Evolutionary conservation across 1,140 invertebrate species (phyloP).

Genomic region (Diploscapter pachys): DNA sequence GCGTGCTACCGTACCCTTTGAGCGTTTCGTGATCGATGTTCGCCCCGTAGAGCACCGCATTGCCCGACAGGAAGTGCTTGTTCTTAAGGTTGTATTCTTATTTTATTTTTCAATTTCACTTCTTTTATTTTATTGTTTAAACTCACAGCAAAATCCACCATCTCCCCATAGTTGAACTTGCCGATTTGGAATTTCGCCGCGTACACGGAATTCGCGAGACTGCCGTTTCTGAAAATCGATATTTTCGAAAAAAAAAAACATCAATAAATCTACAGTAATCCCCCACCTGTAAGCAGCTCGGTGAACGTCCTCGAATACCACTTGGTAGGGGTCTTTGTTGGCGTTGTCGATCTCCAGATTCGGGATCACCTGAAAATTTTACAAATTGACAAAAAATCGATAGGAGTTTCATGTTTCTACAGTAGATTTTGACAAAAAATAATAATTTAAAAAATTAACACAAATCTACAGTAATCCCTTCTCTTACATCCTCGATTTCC

Average conservation of each 20-base stretch:
- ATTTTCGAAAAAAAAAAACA: neutral
- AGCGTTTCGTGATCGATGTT: constrained; percentile 51
- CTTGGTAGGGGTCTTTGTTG: constrained; percentile 41
- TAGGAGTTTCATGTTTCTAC: too few relatives aligned
- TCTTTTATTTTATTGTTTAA: neutral
- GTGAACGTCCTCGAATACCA: constrained; percentile 51
- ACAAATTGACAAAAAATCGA: neutral
- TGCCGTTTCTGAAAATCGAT: constrained; percentile 42
- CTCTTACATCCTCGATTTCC: constrained; percentile 46
- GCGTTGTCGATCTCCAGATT: constrained; percentile 39
- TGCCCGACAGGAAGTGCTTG: constrained; percentile 41
- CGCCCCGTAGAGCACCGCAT: constrained; percentile 50
- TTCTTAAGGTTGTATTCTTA: neutral
- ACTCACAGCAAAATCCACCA: constrained; percentile 36
- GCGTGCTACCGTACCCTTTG: constrained; percentile 45
- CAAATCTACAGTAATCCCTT: neutral
- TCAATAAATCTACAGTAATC: neutral
- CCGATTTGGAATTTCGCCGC: constrained; percentile 29
- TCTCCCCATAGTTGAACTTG: constrained; percentile 19
- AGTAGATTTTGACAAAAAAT: too few relatives aligned
- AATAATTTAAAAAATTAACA: too few relatives aligned
- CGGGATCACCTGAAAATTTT: constrained; percentile 3
- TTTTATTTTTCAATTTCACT: neutral
- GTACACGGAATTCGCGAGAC: constrained; percentile 49
- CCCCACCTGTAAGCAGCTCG: constrained; percentile 45